Conservation (phyloP, 1,140 invertebrate species). For the Drosophila rufa region DNA sequence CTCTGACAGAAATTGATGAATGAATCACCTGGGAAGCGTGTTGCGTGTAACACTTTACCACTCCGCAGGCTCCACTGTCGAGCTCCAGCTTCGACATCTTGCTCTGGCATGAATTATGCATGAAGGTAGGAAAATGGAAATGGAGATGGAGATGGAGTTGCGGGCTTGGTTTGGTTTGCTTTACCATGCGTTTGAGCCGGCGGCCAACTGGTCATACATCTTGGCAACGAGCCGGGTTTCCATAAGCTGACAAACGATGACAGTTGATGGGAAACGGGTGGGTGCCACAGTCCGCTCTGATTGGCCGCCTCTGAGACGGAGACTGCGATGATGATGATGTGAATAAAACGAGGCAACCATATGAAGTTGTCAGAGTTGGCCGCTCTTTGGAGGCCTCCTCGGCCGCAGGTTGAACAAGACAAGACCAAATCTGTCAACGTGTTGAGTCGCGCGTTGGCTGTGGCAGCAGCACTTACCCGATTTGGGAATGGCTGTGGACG, state of each 20-base stretch:
- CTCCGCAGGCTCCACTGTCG: slow-evolving; percentile 29
- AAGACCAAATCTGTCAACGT: slow-evolving; percentile 82
- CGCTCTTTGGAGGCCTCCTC: slow-evolving; percentile 19
- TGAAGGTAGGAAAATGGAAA: slow-evolving; percentile 53
- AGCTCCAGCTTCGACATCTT: slow-evolving; percentile 45
- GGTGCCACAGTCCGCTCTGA: slow-evolving; percentile 72
- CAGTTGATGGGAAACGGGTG: slow-evolving; percentile 81
- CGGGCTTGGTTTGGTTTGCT: slow-evolving; percentile 10
- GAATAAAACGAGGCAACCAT: slow-evolving; percentile 58
- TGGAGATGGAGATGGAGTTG: slow-evolving; percentile 41
- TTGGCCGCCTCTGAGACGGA: slow-evolving; percentile 58
- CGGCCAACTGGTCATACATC: slow-evolving; percentile 75
- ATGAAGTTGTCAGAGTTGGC: slow-evolving; percentile 73
- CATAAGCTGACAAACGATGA: slow-evolving; percentile 85
- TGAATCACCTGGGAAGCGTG: slow-evolving; percentile 79
- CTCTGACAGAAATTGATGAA: slow-evolving; percentile 83
- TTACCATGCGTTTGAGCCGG: slow-evolving; percentile 59
- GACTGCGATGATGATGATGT: slow-evolving; percentile 46
- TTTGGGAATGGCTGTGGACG: slow-evolving; percentile 46
- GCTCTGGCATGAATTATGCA: slow-evolving; percentile 77
- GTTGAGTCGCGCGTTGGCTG: slow-evolving; percentile 66
- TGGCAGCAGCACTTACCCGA: slow-evolving; percentile 32
- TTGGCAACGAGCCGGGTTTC: slow-evolving; percentile 58
- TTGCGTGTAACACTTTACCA: slow-evolving; percentile 80
- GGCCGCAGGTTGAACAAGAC: slow-evolving; percentile 66